Evolutionary conservation across 1,140 invertebrate genomes (phyloP).

Genomic region (Hypsibius dujardini): DNA sequence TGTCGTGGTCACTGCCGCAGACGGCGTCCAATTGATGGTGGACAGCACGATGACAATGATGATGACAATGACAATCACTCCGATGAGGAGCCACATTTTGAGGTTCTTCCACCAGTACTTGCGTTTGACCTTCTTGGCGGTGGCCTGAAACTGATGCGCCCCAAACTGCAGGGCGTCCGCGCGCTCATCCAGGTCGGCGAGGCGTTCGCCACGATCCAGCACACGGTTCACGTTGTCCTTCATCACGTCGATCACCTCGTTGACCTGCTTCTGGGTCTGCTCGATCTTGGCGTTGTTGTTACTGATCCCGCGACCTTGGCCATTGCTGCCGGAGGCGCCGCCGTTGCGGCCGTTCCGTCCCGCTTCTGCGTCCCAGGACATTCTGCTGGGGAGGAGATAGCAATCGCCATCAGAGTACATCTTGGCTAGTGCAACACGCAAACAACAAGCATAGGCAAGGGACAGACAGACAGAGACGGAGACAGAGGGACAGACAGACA

Average conservation of each 20-base stretch:
- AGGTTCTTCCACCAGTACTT: slow-evolving; percentile 30
- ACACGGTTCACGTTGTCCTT: slow-evolving; percentile 27
- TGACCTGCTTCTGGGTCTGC: slow-evolving; percentile 22
- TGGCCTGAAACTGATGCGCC: slow-evolving; percentile 25
- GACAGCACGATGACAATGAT: slow-evolving; percentile 25
- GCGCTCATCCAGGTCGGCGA: slow-evolving; percentile 26
- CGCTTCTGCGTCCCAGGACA: too few relatives aligned
- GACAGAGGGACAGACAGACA: too few relatives aligned
- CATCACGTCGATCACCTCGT: slow-evolving; percentile 28
- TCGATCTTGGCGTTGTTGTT: background rate
- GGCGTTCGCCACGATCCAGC: slow-evolving; percentile 27
- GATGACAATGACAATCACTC: slow-evolving; percentile 24
- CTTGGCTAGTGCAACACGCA: too few relatives aligned
- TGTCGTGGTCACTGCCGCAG: background rate
- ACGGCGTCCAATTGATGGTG: too few relatives aligned
- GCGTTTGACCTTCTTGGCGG: slow-evolving; percentile 25
- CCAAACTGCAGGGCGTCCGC: slow-evolving; percentile 26
- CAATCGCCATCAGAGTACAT: too few relatives aligned
- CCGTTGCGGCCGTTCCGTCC: too few relatives aligned
- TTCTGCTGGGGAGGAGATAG: too few relatives aligned
- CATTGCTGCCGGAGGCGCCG: too few relatives aligned
- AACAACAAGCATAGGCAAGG: too few relatives aligned
- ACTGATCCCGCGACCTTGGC: too few relatives aligned
- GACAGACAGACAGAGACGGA: too few relatives aligned
- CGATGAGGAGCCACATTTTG: slow-evolving; percentile 28